phyloP scores from a whole-genome alignment of 2,888 invertebrate genomes.

The Deilephila porcellus region DNA sequence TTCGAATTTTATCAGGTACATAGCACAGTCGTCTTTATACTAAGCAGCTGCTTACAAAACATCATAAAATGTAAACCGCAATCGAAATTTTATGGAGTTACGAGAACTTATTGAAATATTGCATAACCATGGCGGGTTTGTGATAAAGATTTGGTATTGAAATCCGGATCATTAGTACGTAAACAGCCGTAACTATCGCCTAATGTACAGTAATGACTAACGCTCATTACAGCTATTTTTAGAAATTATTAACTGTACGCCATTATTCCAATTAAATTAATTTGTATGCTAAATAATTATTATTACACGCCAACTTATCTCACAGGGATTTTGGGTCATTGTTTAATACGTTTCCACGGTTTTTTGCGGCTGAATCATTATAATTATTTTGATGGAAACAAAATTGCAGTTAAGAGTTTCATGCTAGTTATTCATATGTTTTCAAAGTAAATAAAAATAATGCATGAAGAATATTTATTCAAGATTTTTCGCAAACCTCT shows the following conservation, averaged over 20 bases:
- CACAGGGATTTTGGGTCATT: neutral
- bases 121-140: neutral
- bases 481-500: neutral
- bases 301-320: neutral
- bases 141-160: slow-evolving; percentile 11
- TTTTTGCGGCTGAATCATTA: neutral
- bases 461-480: neutral
- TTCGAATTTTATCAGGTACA: no score
- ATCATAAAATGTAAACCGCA: neutral
- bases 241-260: neutral
- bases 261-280: neutral
- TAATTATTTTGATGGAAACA: neutral
- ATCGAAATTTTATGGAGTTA: neutral
- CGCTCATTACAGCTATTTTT: slow-evolving; percentile 10
- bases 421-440: neutral
- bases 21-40: no score
- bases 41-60: neutral
- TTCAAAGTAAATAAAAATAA: neutral
- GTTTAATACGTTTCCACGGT: neutral
- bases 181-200: slow-evolving; percentile 19
- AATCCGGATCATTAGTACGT: slow-evolving; percentile 22
- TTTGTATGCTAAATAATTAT: neutral
- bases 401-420: neutral
- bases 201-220: slow-evolving; percentile 26
- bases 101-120: slow-evolving; percentile 12